Evolutionary conservation across 2,888 invertebrate species (phyloP), one percentile per base, ranked within the genome.

Genomic region (Atethmia centrago): DNA sequence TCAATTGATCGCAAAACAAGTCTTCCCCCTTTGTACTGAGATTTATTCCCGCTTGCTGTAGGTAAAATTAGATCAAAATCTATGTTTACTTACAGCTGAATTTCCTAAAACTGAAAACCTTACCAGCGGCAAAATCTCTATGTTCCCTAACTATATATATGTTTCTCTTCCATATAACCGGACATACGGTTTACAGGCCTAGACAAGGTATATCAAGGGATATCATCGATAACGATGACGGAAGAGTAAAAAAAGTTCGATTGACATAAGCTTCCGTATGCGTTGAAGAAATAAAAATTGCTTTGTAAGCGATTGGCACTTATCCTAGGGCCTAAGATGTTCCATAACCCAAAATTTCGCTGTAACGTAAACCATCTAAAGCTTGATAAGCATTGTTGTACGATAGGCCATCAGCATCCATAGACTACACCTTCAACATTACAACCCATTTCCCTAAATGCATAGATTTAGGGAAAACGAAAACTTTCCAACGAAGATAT

Each of bases 401-500:
- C 7, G 1, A 19, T 25, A 56, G 8, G 1, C 10, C 14, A 47
- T 58, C 62, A 45, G 14, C n/a, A 45, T 8, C 21, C 14, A 73
- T 40, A 47, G 14, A 45, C 31, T 28, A 79, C 40, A 65, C 49
- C 25, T 56, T 49, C 25, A 28, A 14, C 14, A 64, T n/a, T 14
- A 55, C 21, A 47, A 56, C 55, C 59, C 1, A 75, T 76, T 81
- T 69, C 31, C 63, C 63, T 70, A 77, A 63, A 64, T 67, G 58
- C 70, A 77, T 82, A 81, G 53, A 71, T 71, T 71, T 71, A 62
- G 42, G 68, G 36, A 69, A 77, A 80, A 51, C 8, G 49, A 64
- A 61, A 64, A 64, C 80, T 79, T 77, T 77, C 64, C 31, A 71
- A 72, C 28, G 8, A 45, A 80, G 58, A 36, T 55, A 80, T 55